Evolutionary conservation across 2,888 invertebrate species (phyloP), one percentile per base, ranked within the genome.

Genomic region (Elegia similella): DNA sequence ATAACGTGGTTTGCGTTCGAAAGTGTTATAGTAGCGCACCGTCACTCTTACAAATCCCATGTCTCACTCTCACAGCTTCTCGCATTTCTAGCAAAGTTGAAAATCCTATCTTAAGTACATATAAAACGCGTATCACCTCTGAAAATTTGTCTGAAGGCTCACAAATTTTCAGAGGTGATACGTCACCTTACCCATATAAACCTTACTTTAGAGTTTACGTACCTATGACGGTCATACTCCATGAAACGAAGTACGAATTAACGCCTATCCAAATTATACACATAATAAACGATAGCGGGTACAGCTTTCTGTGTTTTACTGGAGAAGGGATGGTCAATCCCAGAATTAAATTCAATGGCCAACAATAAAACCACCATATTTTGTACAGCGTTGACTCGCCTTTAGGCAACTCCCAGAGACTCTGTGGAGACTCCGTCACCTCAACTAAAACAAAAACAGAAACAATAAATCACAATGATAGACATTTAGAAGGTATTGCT

Each of bases 151-250:
- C n/a, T n/a, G n/a, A n/a, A n/a, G n/a, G n/a, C n/a, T n/a, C n/a
- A n/a, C n/a, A n/a, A n/a, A n/a, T n/a, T n/a, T n/a, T n/a, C n/a
- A n/a, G n/a, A n/a, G n/a, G n/a, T n/a, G n/a, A n/a, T n/a, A n/a
- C n/a, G n/a, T n/a, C n/a, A n/a, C n/a, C n/a, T n/a, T n/a, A n/a
- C n/a, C n/a, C n/a, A n/a, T n/a, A n/a, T n/a, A n/a, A 10, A 6
- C 13, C 12, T 10, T 34, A 12, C 34, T 10, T 10, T 12, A 12
- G 17, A 52, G 30, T 10, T 12, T 12, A 63, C 69, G 57, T 61
- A 96, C 98, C 98, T 64, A 98, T 94, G 3, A 96, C 92, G 32
- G 97, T 95, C 79, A 98, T 95, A 95, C 98, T 97, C 98, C 98
- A 98, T 0, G 98, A 95, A 29, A 97, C 95, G 56, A 97, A 70